These are phyloP conservation scores for Scaptomyza flava DNA, from an alignment of 2,888 invertebrate species.

Conservation along the genomic window DNA sequence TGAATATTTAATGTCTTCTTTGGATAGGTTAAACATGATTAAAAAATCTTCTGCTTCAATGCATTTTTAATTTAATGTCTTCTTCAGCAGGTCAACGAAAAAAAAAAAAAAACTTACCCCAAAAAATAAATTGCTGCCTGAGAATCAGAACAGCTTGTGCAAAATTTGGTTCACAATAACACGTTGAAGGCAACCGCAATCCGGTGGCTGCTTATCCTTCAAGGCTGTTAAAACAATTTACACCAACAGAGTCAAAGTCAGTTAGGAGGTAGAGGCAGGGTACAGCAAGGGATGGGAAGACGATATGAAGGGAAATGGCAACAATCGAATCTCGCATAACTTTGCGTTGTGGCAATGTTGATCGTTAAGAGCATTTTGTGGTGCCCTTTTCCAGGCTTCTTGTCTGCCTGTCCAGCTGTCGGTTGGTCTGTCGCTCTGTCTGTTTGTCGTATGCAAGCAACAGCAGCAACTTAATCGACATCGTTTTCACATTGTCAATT, in stretches of 20 bases:
- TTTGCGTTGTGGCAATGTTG: constrained; percentile 60
- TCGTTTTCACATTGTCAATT: constrained; percentile 77
- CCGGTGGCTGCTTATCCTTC: constrained; percentile 71
- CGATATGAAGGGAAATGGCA: constrained; percentile 4
- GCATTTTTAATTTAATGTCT: constrained; percentile 19
- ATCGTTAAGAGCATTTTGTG: constrained; percentile 69
- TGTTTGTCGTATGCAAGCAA: constrained; percentile 61
- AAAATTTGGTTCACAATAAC: constrained; percentile 49
- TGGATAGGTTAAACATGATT: background rate
- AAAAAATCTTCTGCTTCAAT: constrained; percentile 1
- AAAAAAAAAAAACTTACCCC: constrained; percentile 11
- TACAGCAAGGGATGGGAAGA: background rate
- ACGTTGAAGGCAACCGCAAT: constrained; percentile 48
- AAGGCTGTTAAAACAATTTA: constrained; percentile 78
- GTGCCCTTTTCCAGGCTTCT: constrained; percentile 45
- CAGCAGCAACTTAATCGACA: constrained; percentile 76
- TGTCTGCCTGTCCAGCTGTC: constrained; percentile 1
- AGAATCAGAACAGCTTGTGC: constrained; percentile 19
- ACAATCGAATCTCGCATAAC: constrained; percentile 68
- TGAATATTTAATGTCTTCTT: background rate
- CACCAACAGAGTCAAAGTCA: constrained; percentile 55
- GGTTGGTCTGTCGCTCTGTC: constrained; percentile 7
- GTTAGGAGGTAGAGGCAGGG: constrained; percentile 13
- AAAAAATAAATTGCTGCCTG: constrained; percentile 6
- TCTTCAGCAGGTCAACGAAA: constrained; percentile 4